Conservation (phyloP, 2,797 vertebrate genomes). For the Sebastes kiyomatsui region DNA sequence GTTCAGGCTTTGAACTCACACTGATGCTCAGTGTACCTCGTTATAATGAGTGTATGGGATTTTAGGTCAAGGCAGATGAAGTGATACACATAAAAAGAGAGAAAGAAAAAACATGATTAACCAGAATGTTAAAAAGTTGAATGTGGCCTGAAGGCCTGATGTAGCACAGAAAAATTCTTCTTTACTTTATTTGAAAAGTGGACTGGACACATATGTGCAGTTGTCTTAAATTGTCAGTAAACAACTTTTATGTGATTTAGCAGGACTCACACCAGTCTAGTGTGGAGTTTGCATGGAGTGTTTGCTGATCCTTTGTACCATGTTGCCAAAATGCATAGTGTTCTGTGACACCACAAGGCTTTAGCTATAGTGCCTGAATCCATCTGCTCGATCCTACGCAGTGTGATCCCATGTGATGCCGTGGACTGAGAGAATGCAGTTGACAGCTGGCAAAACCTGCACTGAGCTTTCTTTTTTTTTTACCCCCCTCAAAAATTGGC, state of each 20-base stretch:
- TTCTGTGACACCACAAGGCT: conserved; percentile 14
- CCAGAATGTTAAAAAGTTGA: conserved; percentile 25
- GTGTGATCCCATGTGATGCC: conserved; percentile 19
- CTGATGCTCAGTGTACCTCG: conserved; percentile 22
- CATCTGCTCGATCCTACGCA: conserved; percentile 53
- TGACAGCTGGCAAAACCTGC: conserved; percentile 48
- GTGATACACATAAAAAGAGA: conserved; percentile 10
- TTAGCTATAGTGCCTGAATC: conserved; percentile 24
- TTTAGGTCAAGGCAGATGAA: conserved; percentile 50
- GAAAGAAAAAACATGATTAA: conserved; percentile 13
- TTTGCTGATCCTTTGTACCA: conserved; percentile 26
- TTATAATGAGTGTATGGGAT: conserved; percentile 36
- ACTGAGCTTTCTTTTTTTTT: neutral
- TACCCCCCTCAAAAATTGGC: neutral
- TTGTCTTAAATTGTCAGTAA: neutral
- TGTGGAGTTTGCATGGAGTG: neutral
- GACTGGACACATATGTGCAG: neutral
- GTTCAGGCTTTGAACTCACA: conserved; percentile 28
- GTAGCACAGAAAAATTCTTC: neutral
- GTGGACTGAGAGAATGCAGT: conserved; percentile 18
- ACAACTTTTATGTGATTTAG: neutral
- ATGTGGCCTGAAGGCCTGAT: conserved; percentile 23
- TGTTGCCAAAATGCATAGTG: conserved; percentile 31
- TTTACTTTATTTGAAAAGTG: neutral
- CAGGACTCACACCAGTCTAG: neutral